Evolutionary conservation across 2,113 vertebrate species (phyloP).

Genomic region (Ploceus nigricollis): DNA sequence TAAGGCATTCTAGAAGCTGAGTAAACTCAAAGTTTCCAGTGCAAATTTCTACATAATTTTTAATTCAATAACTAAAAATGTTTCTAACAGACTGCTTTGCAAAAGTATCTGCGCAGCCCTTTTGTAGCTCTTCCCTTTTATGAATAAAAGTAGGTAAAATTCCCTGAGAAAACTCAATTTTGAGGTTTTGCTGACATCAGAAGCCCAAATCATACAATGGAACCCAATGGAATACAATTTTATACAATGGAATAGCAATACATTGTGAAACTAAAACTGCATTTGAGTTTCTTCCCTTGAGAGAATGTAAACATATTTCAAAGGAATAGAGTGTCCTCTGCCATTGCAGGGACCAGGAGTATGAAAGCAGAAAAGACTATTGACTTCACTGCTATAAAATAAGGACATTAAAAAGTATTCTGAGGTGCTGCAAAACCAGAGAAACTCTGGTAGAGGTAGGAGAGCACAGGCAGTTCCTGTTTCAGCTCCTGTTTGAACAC

Average conservation of each 20-base stretch:
- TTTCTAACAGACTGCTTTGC: neutral
- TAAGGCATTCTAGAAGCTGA: neutral
- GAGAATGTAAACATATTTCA: neutral
- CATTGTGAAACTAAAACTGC: neutral
- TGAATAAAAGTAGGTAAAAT: neutral
- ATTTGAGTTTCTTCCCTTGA: neutral
- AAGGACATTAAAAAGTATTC: neutral
- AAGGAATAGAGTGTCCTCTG: neutral
- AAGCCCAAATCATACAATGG: neutral
- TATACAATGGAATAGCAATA: neutral
- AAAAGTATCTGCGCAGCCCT: neutral
- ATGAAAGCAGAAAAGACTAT: neutral
- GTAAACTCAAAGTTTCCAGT: neutral
- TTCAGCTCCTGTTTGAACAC: neutral
- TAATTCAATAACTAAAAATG: neutral
- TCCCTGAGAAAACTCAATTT: neutral
- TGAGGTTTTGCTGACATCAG: neutral
- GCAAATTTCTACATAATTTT: neutral
- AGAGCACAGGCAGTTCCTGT: neutral
- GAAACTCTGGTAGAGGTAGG: neutral
- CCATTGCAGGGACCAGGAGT: neutral
- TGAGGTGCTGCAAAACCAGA: neutral
- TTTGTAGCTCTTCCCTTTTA: neutral
- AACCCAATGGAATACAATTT: too few relatives aligned
- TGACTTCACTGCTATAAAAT: neutral